Base-by-base conservation (phyloP, 2,888 invertebrate genomes). In the Dyspetes luteomarginatus region DNA sequence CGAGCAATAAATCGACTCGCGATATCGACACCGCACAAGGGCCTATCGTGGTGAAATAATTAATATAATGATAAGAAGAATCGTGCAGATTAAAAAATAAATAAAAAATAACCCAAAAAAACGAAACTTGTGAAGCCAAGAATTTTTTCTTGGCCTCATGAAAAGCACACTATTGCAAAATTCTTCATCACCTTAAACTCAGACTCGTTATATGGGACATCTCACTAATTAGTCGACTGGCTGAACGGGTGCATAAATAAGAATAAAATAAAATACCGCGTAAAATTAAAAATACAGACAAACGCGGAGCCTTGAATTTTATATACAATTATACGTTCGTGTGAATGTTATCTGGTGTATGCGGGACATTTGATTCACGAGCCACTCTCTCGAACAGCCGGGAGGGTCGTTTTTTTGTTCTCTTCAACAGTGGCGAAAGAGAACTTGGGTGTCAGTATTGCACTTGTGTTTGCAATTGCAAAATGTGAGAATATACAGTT, bases 161-260 rank as follows among this genome's bases (percentile, higher is more conserved):
- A 22, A 56, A 68, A 68, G 26, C 50, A 41, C 67, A 12, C 36
- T 36, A 55, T 55, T 68, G n/a, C 12, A 45, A 5, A 26, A 17
- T 15, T 26, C 24, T 1, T 24, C 24, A 15, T 41, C 24, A n/a
- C n/a, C n/a, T 15, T 28, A 22, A 73, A 56, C 26, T 48, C 41
- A 64, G 56, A 68, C 55, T 68, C 67, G 68, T 73, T 69, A 64
- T n/a, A n/a, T 48, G 41, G 45, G 68, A 69, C 62, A 41, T 36
- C 71, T 28, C 17, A 55, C 69, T 74, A 79, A 79, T 79, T 79
- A 79, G 78, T 69, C 74, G 74, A 64, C 48, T 48, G 68, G 17
- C 22, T 41, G 62, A 26, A 26, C 55, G 67, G 48, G 55, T n/a
- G 41, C 45, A 48, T 56, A 26, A 41, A 67, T 28, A 62, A 62